phyloP scores from a whole-genome alignment of 2,113 vertebrate species.

The Seriola quinqueradiata region DNA sequence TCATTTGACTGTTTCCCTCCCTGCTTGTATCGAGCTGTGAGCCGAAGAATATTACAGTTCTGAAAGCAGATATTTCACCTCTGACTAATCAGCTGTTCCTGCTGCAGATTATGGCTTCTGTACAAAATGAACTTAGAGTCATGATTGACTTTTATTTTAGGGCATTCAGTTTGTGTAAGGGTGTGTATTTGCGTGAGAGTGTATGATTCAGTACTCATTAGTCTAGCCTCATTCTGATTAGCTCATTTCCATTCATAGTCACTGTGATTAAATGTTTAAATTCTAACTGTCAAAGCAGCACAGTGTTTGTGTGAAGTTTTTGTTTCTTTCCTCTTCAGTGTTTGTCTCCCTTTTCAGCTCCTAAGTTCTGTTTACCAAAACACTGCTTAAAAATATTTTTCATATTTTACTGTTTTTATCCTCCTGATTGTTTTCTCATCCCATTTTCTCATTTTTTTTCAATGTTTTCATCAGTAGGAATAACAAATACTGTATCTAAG shows the following conservation, averaged over 20 bases:
- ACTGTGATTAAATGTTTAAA: conserved; percentile 51
- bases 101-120: neutral
- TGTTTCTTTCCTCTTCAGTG: neutral
- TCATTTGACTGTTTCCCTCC: neutral
- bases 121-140: conserved; percentile 9
- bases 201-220: conserved; percentile 26
- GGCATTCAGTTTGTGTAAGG: neutral
- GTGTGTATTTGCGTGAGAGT: neutral
- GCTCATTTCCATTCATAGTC: conserved; percentile 42
- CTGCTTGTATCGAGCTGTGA: neutral
- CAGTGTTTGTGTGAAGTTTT: conserved; percentile 31
- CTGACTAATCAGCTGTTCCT: conserved; percentile 4
- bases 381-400: neutral
- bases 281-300: conserved; percentile 39
- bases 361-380: conserved; percentile 29
- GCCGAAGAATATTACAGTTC: neutral
- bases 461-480: too few relatives aligned
- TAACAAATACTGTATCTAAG: neutral
- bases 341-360: neutral
- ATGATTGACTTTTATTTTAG: conserved; percentile 31
- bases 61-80: conserved; percentile 8
- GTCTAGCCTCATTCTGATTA: conserved; percentile 39
- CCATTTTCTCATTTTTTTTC: neutral
- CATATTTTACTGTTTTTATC: neutral
- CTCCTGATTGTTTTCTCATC: neutral